Base-by-base conservation (phyloP, 2,113 vertebrate species). In the Rafetus swinhoei region DNA sequence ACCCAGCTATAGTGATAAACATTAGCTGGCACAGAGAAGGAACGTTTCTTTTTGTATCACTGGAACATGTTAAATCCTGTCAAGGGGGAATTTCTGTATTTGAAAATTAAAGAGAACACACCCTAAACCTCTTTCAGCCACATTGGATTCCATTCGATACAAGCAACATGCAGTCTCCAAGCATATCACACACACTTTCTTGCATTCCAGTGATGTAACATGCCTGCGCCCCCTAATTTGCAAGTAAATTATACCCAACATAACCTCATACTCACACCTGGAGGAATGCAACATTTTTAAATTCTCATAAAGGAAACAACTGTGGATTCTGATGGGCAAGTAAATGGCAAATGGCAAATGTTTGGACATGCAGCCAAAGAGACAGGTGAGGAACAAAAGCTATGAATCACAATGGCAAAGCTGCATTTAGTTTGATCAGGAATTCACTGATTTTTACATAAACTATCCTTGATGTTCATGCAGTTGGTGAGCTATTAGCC, bases 21-120 rank as follows among this genome's bases (percentile, higher is more conserved):
- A 3, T 9, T 77, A 19, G 39, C 84, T 21, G 32, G 54, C 0
- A 9, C 86, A 29, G 53, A 69, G 50, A 54, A 85, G 81, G 88
- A 84, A 35, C 59, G 79, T 82, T n/a, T 77, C 32, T 45, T 32
- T 54, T 62, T 29, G 39, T 62, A 50, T 94, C 82, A 76, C 24
- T 7, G 76, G 77, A 1, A 25, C 2, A 0, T 1, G 60, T 19
- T 19, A 3, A 0, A 89, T 82, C 82, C 25, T 81, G 45, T 74
- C 55, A 94, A 90, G 55, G 29, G 84, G 55, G 39, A 52, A 39
- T 88, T 76, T 59, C 56, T 85, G 84, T 1, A 82, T 94, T 94
- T 93, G 85, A 94, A 94, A 79, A 88, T 86, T 76, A 94, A 94
- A 97, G 84, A 55, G 84, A 21, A 25, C 14, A 84, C 65, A n/a